phyloP scores from a whole-genome alignment of 2,797 vertebrate species.

The Lates japonicus region DNA sequence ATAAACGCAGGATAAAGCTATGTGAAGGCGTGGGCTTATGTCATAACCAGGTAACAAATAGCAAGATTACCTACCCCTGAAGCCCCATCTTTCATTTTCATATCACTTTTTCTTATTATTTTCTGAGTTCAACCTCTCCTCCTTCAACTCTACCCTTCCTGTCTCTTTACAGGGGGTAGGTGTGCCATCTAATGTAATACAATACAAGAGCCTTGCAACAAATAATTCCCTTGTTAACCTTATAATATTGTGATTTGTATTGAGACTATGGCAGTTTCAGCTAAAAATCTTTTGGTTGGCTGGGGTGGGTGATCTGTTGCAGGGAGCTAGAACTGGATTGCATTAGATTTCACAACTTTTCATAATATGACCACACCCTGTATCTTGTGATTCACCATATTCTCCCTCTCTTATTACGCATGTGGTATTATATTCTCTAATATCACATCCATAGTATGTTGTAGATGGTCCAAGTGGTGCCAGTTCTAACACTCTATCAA shows the following conservation, averaged over 20 bases:
- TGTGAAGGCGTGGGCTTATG: background rate
- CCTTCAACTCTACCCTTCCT: background rate
- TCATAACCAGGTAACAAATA: background rate
- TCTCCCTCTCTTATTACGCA: background rate
- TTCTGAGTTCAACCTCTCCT: background rate
- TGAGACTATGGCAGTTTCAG: background rate
- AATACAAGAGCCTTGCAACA: background rate
- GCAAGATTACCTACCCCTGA: background rate
- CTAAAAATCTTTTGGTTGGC: background rate
- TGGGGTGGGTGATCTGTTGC: conserved; percentile 1
- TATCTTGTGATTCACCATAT: background rate
- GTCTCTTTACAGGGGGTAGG: background rate
- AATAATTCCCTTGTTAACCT: background rate
- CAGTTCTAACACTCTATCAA: background rate
- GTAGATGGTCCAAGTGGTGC: background rate
- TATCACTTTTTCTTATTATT: background rate
- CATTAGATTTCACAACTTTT: conserved; percentile 5
- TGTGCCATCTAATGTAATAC: background rate
- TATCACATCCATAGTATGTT: background rate
- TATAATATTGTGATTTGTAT: background rate
- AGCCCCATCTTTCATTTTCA: background rate
- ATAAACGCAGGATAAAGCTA: background rate
- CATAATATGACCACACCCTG: background rate
- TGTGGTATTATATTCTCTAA: background rate
- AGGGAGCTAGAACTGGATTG: background rate